Percentiles rank a stretch among this genome's conserved stretches.
Conservation (phyloP, 2,113 vertebrate genomes). For the Copsychus sechellarum region DNA sequence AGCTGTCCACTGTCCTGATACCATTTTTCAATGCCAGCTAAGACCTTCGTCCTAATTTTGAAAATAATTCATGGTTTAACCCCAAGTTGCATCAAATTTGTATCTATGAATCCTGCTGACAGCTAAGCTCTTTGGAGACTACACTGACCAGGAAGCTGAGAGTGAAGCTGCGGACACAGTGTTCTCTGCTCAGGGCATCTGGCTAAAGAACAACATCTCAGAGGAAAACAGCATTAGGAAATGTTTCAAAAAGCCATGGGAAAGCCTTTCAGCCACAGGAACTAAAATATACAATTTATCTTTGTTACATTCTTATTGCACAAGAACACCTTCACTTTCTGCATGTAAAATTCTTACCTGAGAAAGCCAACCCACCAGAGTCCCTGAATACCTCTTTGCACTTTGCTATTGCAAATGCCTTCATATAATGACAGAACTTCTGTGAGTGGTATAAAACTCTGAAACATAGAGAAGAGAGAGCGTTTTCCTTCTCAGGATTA, state of each 20-base stretch:
- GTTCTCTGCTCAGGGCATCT: not conserved
- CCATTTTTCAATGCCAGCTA: not conserved
- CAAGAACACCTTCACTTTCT: not conserved
- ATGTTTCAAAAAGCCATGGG: not conserved
- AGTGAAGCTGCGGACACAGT: not conserved
- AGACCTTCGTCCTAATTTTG: not conserved
- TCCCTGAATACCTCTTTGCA: not conserved
- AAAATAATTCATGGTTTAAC: conserved; percentile 27
- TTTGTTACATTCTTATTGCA: not conserved
- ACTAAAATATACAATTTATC: not conserved
- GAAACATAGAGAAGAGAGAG: not conserved
- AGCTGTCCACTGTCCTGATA: not conserved
- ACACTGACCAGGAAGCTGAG: not conserved
- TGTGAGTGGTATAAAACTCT: not conserved
- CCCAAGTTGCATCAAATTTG: not conserved
- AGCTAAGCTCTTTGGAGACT: conserved; percentile 1
- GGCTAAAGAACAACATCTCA: not conserved
- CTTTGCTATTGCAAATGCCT: not conserved
- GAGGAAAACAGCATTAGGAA: conserved; percentile 8
- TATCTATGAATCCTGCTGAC: conserved; percentile 19
- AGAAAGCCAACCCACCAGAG: not conserved
- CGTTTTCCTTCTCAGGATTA: not conserved
- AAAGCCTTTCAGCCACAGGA: not conserved
- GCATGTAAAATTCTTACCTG: not conserved
- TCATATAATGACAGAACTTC: not conserved